Percentiles rank a stretch among this genome's conserved stretches.
phyloP scores from a whole-genome alignment of 2,888 invertebrate genomes.

The Pantelozetes paolii region DNA sequence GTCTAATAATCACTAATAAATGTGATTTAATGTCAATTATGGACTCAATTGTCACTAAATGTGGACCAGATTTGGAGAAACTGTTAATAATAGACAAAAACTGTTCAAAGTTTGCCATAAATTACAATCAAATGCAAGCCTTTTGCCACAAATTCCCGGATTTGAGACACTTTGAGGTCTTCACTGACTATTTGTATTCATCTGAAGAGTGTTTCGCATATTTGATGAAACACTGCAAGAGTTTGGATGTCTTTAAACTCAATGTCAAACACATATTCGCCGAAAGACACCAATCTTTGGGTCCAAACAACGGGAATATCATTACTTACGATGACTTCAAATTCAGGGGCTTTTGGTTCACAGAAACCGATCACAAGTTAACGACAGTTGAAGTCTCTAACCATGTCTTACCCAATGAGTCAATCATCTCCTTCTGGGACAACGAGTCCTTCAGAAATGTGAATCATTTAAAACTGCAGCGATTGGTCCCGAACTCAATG shows the following conservation, averaged over 20 bases:
- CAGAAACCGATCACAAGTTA: neutral
- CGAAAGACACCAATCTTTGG: neutral
- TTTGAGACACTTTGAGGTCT: conserved; percentile 9
- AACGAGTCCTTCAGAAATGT: neutral
- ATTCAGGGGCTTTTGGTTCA: neutral
- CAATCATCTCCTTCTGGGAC: neutral
- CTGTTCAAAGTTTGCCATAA: neutral
- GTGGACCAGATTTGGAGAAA: neutral
- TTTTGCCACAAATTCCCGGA: neutral
- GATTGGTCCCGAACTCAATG: neutral
- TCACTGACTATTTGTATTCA: neutral
- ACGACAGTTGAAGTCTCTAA: neutral
- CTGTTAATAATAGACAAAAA: neutral
- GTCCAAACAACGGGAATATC: too few species aligned
- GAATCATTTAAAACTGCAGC: neutral
- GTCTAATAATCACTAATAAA: neutral
- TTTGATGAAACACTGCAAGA: neutral
- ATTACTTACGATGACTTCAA: neutral
- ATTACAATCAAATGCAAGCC: neutral
- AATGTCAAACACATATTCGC: neutral
- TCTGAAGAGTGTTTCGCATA: neutral
- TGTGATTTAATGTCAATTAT: neutral
- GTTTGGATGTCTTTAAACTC: neutral
- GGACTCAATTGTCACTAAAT: neutral
- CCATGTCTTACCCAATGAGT: neutral